Evolutionary conservation across 1,140 invertebrate species (phyloP).

Genomic region (Drosophila hydei): DNA sequence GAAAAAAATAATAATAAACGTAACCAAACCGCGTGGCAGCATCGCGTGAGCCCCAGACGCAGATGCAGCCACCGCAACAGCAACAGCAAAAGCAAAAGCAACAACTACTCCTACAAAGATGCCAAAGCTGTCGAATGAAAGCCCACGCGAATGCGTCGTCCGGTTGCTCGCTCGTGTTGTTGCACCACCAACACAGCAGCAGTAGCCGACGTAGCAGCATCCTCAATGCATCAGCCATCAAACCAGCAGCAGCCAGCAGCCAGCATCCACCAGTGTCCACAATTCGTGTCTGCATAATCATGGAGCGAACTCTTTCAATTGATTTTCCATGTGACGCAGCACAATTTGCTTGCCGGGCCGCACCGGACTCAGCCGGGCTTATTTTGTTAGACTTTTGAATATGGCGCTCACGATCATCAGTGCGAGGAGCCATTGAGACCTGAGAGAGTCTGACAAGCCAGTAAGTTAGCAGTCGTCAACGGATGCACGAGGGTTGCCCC

Average conservation of each 20-base stretch:
- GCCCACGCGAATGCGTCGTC: conserved; percentile 60
- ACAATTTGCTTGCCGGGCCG: conserved; percentile 52
- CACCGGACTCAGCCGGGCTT: conserved; percentile 6
- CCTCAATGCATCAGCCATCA: conserved; percentile 20
- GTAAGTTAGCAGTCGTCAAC: conserved; percentile 14
- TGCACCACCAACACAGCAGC: conserved; percentile 19
- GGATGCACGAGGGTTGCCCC: conserved; percentile 31
- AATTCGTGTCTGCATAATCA: conserved; percentile 70
- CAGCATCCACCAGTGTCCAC: conserved; percentile 30
- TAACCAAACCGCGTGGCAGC: conserved; percentile 72
- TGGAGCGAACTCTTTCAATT: conserved; percentile 67
- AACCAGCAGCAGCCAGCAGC: conserved; percentile 1
- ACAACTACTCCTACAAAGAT: conserved; percentile 44
- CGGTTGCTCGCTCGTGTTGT: conserved; percentile 12
- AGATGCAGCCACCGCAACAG: conserved; percentile 42
- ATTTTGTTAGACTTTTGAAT: conserved; percentile 54
- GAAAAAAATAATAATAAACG: conserved; percentile 69
- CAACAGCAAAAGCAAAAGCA: conserved; percentile 7
- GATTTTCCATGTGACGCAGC: conserved; percentile 79
- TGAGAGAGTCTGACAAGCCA: conserved; percentile 7
- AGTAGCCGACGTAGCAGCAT: conserved; percentile 9
- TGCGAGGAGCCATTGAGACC: background rate
- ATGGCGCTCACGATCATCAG: conserved; percentile 63
- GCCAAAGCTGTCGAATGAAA: conserved; percentile 57
- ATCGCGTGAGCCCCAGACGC: conserved; percentile 71